A percentile compares a stretch with the other conserved stretches of the same genome.
Conservation (phyloP, 2,113 vertebrate genomes). For the Poeciliopsis retropinna region DNA sequence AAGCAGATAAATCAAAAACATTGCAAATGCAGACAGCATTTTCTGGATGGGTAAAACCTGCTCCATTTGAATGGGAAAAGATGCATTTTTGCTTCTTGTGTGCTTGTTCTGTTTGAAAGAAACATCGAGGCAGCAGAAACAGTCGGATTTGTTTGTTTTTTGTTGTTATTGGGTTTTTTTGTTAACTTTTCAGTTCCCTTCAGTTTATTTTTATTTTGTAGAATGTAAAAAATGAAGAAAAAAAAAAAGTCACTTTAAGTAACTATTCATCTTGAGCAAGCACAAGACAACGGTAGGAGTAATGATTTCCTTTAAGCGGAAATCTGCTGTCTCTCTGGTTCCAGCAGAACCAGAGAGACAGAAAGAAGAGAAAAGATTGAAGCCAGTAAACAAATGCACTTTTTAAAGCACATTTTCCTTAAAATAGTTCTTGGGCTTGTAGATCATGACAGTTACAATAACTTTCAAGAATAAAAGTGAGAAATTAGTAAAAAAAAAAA, state of each 20-base stretch:
- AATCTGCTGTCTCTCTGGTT: too few relatives aligned
- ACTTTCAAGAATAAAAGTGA: too few relatives aligned
- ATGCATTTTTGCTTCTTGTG: not conserved
- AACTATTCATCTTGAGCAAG: too few relatives aligned
- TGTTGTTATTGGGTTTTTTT: not conserved
- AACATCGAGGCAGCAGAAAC: not conserved
- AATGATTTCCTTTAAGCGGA: too few relatives aligned
- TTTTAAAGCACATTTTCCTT: too few relatives aligned
- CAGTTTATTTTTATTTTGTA: not conserved
- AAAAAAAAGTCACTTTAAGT: not conserved
- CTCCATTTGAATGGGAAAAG: not conserved
- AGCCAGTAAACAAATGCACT: too few relatives aligned
- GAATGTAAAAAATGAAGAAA: not conserved
- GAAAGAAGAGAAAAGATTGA: too few relatives aligned
- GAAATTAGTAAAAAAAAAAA: too few relatives aligned
- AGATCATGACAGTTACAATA: too few relatives aligned
- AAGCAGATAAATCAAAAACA: not conserved
- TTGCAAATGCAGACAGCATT: conserved; percentile 8
- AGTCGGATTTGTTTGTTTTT: not conserved
- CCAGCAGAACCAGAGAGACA: too few relatives aligned
- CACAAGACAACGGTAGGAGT: too few relatives aligned
- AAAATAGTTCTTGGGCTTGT: too few relatives aligned
- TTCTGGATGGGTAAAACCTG: not conserved
- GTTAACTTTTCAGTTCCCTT: not conserved
- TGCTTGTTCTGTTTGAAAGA: not conserved